A percentile compares a stretch with the other conserved stretches of the same genome.
These are phyloP conservation scores for Maniola jurtina DNA, from an alignment of 1,140 invertebrate genomes.

Conservation along the genomic window DNA sequence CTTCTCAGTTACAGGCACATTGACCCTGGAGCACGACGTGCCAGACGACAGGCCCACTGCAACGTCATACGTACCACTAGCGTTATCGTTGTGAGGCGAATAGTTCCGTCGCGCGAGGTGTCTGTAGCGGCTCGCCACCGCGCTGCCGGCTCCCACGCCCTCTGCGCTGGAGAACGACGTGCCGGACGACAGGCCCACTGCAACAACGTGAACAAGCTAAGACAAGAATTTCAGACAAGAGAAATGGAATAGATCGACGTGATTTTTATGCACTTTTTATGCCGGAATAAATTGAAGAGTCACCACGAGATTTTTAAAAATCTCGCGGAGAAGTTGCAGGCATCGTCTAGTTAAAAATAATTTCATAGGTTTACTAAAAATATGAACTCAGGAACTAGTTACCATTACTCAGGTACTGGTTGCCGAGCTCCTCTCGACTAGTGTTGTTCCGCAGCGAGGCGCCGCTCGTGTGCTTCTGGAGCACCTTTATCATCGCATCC, in stretches of 20 bases:
- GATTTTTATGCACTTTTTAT: too few species aligned
- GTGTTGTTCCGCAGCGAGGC: constrained; percentile 75
- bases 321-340: neutral
- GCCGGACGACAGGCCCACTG: constrained; percentile 71
- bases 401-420: constrained; percentile 8
- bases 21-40: constrained; percentile 74
- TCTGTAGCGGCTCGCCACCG: constrained; percentile 50
- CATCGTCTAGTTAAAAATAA: too few species aligned
- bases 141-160: constrained; percentile 53
- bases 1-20: too few species aligned
- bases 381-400: neutral
- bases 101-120: constrained; percentile 70
- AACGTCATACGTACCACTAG: constrained; percentile 52
- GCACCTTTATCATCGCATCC: constrained; percentile 93
- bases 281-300: too few species aligned
- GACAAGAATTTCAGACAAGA: too few species aligned
- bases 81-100: constrained; percentile 64
- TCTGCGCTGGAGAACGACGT: constrained; percentile 75
- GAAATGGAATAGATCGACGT: too few species aligned
- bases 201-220: constrained; percentile 12
- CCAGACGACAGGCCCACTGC: constrained; percentile 71
- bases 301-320: neutral
- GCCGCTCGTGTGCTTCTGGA: constrained; percentile 87
- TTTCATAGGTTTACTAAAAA: neutral
- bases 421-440: constrained; percentile 73